Percentiles rank a stretch among this genome's conserved stretches.
Conservation (phyloP, 2,113 vertebrate genomes). For the Aplodontia rufa region DNA sequence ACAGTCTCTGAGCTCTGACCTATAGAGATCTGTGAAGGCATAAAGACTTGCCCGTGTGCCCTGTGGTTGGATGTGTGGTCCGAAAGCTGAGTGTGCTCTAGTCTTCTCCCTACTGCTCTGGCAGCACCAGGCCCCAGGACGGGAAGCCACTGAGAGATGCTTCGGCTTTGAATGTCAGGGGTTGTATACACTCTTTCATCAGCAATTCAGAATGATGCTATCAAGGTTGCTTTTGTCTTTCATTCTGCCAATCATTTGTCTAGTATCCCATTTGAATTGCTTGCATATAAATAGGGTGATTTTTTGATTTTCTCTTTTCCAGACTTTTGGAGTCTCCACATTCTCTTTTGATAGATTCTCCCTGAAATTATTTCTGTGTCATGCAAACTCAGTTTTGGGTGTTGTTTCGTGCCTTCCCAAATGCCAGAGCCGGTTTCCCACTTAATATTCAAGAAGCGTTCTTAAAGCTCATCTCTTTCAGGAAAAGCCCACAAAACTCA, state of each 20-base stretch:
- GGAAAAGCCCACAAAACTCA: slow-evolving; percentile 25
- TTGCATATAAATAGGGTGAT: background rate
- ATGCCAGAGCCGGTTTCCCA: background rate
- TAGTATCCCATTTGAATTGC: background rate
- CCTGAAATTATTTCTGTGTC: slow-evolving; percentile 27
- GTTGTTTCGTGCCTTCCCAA: slow-evolving; percentile 1
- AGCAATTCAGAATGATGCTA: slow-evolving; percentile 29
- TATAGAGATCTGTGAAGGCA: background rate
- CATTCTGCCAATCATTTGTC: background rate
- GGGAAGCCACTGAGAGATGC: background rate
- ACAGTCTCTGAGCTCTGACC: background rate
- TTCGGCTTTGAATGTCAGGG: background rate
- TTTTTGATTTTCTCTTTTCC: background rate
- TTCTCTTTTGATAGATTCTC: background rate
- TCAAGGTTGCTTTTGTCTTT: slow-evolving; percentile 15
- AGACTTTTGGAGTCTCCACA: background rate
- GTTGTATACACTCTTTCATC: background rate
- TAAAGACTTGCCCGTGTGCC: background rate
- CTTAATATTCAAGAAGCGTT: slow-evolving; percentile 57
- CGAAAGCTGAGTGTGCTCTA: background rate
- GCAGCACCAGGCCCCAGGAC: background rate
- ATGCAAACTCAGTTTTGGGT: background rate
- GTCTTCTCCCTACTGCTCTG: background rate
- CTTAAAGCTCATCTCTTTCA: background rate
- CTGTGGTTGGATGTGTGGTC: background rate